These are phyloP conservation scores for Sinocyclocheilus grahami DNA, from an alignment of 2,113 vertebrate genomes.

Conservation along the genomic window DNA sequence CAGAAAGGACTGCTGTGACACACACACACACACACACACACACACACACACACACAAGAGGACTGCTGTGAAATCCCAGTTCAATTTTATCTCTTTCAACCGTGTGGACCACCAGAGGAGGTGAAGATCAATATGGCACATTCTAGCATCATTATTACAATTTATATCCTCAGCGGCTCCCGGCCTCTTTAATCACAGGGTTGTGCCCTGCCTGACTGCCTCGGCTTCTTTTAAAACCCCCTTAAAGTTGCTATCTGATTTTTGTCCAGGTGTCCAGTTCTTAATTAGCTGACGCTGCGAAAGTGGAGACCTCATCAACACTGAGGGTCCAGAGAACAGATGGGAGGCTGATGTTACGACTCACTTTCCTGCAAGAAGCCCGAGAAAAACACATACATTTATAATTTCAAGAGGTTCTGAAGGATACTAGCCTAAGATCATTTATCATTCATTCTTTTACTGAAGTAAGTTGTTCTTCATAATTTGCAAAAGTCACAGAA, in stretches of 20 bases:
- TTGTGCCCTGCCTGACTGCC: slow-evolving; percentile 62
- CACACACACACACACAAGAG: slow-evolving; percentile 46
- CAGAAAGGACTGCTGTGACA: too few relatives aligned
- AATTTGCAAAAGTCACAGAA: neutral
- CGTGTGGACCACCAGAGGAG: slow-evolving; percentile 61
- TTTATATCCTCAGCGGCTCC: slow-evolving; percentile 68
- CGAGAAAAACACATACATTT: neutral
- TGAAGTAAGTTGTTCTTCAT: neutral
- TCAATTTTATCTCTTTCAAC: slow-evolving; percentile 69
- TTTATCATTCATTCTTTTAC: neutral
- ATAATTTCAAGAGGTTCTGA: neutral
- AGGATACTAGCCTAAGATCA: neutral
- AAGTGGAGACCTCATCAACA: slow-evolving; percentile 55
- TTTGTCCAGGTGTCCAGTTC: slow-evolving; percentile 68
- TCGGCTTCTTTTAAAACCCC: slow-evolving; percentile 62
- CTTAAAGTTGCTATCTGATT: slow-evolving; percentile 68
- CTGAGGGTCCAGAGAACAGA: slow-evolving; percentile 54
- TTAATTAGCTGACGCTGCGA: slow-evolving; percentile 72
- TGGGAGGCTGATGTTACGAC: slow-evolving; percentile 44
- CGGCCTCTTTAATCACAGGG: slow-evolving; percentile 71
- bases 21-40: slow-evolving; percentile 42
- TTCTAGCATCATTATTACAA: slow-evolving; percentile 75
- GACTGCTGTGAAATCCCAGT: slow-evolving; percentile 61
- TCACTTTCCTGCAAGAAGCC: neutral
- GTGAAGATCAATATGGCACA: slow-evolving; percentile 73